phyloP scores from a whole-genome alignment of 2,797 vertebrate genomes.

The Phrynocephalus vlangalii region DNA sequence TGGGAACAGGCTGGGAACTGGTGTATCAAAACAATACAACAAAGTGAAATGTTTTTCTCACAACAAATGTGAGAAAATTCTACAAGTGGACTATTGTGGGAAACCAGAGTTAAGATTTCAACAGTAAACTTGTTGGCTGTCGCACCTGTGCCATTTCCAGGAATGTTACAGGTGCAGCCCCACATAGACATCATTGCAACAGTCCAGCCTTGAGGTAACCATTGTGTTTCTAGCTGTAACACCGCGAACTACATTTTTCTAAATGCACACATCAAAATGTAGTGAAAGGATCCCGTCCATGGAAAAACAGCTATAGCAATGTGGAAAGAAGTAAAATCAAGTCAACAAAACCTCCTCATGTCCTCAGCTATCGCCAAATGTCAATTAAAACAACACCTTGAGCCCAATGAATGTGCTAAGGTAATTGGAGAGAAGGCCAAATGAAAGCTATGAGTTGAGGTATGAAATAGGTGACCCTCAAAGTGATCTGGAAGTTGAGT shows the following conservation, averaged over 20 bases:
- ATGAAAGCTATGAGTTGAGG: fast-evolving
- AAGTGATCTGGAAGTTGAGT: too few relatives aligned
- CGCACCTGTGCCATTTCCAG: neutral
- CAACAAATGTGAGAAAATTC: too few relatives aligned
- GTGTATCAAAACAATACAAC: neutral
- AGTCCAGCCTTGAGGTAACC: neutral
- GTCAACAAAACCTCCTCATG: neutral
- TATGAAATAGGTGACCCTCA: fast-evolving
- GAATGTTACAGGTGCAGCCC: too few relatives aligned
- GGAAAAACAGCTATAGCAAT: neutral
- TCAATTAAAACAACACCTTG: neutral
- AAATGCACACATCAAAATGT: neutral
- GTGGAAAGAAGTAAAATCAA: neutral
- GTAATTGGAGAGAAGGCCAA: neutral
- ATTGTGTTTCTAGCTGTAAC: neutral
- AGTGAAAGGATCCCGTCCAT: too few relatives aligned
- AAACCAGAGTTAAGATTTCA: neutral
- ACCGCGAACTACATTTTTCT: neutral
- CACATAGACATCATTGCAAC: neutral
- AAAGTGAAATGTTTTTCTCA: too few relatives aligned
- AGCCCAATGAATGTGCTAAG: neutral
- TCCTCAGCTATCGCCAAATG: neutral
- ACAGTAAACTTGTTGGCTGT: neutral
- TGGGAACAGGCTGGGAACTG: neutral
- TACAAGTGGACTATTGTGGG: too few relatives aligned